phyloP scores from a whole-genome alignment of 1,140 invertebrate species.

The Drosophila azteca region DNA sequence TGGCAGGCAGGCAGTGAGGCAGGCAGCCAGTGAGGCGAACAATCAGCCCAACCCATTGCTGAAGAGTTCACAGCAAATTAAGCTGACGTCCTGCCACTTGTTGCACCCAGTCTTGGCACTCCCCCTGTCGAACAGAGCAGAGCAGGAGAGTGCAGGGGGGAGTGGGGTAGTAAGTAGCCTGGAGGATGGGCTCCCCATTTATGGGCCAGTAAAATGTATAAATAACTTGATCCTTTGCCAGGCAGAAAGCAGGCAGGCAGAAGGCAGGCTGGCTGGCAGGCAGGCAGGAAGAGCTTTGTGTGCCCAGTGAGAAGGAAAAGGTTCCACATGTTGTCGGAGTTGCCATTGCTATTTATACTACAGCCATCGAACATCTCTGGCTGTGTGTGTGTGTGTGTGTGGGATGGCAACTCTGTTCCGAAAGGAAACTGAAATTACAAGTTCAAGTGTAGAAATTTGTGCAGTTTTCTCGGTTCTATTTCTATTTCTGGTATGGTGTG shows the following conservation, averaged over 20 bases:
- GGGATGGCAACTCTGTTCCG: constrained; percentile 33
- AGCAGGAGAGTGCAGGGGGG: too few species aligned
- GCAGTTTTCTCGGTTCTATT: not conserved
- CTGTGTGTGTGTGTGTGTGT: not conserved
- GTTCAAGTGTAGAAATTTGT: constrained; percentile 13
- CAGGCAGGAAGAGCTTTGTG: constrained; percentile 15
- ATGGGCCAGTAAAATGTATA: constrained; percentile 41
- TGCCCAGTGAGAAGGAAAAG: constrained; percentile 68
- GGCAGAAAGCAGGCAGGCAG: constrained; percentile 13
- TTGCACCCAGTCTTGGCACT: constrained; percentile 39
- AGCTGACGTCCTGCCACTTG: constrained; percentile 68
- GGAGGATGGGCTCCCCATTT: constrained; percentile 1
- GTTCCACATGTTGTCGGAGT: constrained; percentile 30
- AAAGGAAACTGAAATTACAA: constrained; percentile 27
- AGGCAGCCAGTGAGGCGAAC: constrained; percentile 1
- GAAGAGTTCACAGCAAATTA: constrained; percentile 58
- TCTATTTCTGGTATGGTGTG: constrained; percentile 42
- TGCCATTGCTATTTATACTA: constrained; percentile 26
- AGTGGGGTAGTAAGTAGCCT: too few species aligned
- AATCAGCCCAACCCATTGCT: constrained; percentile 37
- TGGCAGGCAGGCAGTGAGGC: constrained; percentile 1
- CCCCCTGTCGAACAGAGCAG: too few species aligned
- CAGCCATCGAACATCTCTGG: too few species aligned
- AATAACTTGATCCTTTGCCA: constrained; percentile 69
- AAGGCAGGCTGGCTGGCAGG: constrained; percentile 9